Evolutionary conservation across 2,113 vertebrate species (phyloP), one percentile per base, ranked within the genome.

Genomic region (Bubalus kerabau): DNA sequence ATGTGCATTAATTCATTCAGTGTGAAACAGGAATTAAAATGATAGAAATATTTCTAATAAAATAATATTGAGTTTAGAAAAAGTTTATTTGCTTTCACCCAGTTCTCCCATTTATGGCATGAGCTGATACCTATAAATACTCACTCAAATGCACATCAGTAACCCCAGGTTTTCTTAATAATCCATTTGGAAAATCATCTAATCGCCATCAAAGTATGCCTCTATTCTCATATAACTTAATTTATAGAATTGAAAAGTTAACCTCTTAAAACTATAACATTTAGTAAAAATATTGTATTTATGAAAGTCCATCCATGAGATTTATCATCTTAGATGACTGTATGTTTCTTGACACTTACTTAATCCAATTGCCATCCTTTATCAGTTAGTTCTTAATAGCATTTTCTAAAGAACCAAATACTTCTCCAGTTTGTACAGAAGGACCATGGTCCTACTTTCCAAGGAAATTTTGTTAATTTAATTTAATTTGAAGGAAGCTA

Each of bases 261-360:
- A 59, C 12, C 14, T 78, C 32, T 95, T 90, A 84, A 90, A 82
- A 95, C 14, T 76, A 91, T 95, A 32, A 30, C 11, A 50, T 52
- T 97, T 89, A 82, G 12, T 67, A 94, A 88, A 78, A 88, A 14
- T 57, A 14, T 86, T 92, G 43, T 74, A n/a, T 43, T 89, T 94
- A 78, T 64, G 24, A 52, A 59, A 95, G 30, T 36, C 24, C 24
- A 52, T 85, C 10, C 24, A 62, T 85, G 16, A 85, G 5, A 19
- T 94, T 96, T 91, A 67, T 89, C 36, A 83, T 95, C 57, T 46
- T 52, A 94, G 28, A 78, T 23, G 56, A 78, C 28, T 46, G 10
- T 59, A 50, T 90, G 60, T 56, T 94, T 86, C 14, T 81, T 94
- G n/a, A 43, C 16, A 71, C 21, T 80, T 71, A 54, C 17, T 48